Percentiles rank a stretch among this genome's conserved stretches.
Conservation (phyloP, 1,140 invertebrate species). For the Neodiprion pinetum region DNA sequence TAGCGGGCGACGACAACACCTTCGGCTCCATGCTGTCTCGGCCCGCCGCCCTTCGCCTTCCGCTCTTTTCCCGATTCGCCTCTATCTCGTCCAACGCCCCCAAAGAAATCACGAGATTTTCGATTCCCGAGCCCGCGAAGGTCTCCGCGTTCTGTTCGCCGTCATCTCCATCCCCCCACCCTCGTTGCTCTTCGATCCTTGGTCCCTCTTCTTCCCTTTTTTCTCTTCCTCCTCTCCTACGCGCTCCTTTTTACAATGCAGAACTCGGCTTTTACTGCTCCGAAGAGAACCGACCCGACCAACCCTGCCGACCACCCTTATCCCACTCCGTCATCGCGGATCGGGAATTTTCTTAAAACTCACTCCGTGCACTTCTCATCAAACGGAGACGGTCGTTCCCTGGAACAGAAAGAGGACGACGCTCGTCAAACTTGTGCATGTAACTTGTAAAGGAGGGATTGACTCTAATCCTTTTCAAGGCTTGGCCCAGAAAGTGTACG, state of each 20-base stretch:
- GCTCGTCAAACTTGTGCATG: neutral
- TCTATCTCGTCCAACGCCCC: neutral
- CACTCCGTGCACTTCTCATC: neutral
- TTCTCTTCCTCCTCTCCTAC: neutral
- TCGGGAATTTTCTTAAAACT: neutral
- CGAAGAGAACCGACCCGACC: too few species aligned
- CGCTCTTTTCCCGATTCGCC: neutral
- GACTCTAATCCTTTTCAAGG: too few species aligned
- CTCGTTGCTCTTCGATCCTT: neutral
- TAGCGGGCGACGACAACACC: neutral
- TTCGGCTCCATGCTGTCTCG: slow-evolving; percentile 13
- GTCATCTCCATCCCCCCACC: neutral
- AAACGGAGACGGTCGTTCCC: neutral
- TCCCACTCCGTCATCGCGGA: neutral
- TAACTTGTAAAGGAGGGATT: too few species aligned
- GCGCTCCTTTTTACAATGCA: slow-evolving; percentile 2
- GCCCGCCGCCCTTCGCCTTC: neutral
- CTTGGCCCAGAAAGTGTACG: too few species aligned
- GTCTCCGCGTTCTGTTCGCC: slow-evolving; percentile 7
- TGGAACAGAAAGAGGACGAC: neutral
- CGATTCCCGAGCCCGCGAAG: slow-evolving; percentile 28
- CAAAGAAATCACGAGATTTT: slow-evolving; percentile 40
- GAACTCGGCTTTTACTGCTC: neutral
- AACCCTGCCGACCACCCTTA: neutral
- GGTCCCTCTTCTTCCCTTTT: neutral